Evolutionary conservation across 1,140 invertebrate species (phyloP).

Genomic region (Nautilus pompilius): DNA sequence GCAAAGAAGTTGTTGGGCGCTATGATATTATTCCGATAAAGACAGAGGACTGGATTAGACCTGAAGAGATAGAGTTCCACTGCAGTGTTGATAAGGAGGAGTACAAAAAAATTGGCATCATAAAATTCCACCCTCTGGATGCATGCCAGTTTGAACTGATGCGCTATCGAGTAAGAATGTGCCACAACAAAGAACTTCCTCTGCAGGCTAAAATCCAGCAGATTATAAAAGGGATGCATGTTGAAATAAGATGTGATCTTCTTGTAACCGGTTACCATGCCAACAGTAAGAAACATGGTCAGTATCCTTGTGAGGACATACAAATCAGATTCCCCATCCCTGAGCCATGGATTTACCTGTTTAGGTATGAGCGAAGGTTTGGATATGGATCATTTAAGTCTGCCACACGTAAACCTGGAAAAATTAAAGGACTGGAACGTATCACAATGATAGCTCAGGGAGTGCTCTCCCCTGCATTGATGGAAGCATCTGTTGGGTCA

Average conservation of each 20-base stretch:
- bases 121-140: slow-evolving; percentile 97
- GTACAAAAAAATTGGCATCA: slow-evolving; percentile 85
- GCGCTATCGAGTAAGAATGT: slow-evolving; percentile 92
- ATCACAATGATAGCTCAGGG: slow-evolving; percentile 70
- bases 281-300: slow-evolving; percentile 85
- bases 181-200: slow-evolving; percentile 94
- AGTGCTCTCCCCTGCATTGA: slow-evolving; percentile 84
- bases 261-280: slow-evolving; percentile 95
- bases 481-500: slow-evolving; percentile 96
- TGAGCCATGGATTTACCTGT: slow-evolving; percentile 98
- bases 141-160: slow-evolving; percentile 87
- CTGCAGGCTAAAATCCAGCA: slow-evolving; percentile 75
- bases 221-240: slow-evolving; percentile 58
- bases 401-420: slow-evolving; percentile 75
- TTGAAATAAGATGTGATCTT: slow-evolving; percentile 90
- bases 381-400: slow-evolving; percentile 98
- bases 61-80: slow-evolving; percentile 94
- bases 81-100: slow-evolving; percentile 87
- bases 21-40: slow-evolving; percentile 99
- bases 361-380: slow-evolving; percentile 97
- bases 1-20: slow-evolving; percentile 96
- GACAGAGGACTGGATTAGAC: slow-evolving; percentile 98
- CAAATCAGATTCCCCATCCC: slow-evolving; percentile 95
- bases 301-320: slow-evolving; percentile 80
- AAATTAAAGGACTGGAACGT: slow-evolving; percentile 60